Evolutionary conservation across 2,888 invertebrate genomes (phyloP).

Genomic region (Limnephilus lunatus): DNA sequence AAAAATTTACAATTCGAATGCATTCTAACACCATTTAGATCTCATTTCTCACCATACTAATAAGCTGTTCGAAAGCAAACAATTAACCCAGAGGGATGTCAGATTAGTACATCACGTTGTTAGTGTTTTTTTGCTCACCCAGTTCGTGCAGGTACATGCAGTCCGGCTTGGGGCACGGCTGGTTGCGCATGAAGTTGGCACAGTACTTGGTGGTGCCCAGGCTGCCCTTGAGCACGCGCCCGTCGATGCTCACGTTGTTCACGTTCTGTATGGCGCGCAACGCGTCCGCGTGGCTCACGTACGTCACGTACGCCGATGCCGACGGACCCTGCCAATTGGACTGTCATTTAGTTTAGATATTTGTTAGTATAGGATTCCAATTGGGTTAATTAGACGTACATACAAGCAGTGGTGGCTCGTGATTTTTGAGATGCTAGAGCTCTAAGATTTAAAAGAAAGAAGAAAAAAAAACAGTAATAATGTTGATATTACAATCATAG

Average conservation of each 20-base stretch:
- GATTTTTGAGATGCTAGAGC: too few relatives aligned
- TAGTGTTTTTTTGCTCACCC: slow-evolving; percentile 76
- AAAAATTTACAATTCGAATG: too few relatives aligned
- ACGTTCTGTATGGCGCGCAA: slow-evolving; percentile 97
- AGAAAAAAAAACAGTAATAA: too few relatives aligned
- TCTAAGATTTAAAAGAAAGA: too few relatives aligned
- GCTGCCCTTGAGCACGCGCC: slow-evolving; percentile 96
- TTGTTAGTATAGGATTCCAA: background rate
- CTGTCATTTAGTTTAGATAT: background rate
- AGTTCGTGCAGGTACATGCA: slow-evolving; percentile 99
- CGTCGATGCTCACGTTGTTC: slow-evolving; percentile 97
- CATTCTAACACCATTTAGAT: too few relatives aligned
- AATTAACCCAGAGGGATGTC: too few relatives aligned
- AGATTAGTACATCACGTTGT: too few relatives aligned
- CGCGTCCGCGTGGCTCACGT: slow-evolving; percentile 93
- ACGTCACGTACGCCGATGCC: slow-evolving; percentile 98
- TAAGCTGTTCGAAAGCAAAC: too few relatives aligned
- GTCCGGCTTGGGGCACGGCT: slow-evolving; percentile 97
- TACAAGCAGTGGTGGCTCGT: too few relatives aligned
- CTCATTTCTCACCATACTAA: too few relatives aligned
- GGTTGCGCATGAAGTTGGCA: slow-evolving; percentile 99
- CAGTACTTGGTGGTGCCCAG: slow-evolving; percentile 99
- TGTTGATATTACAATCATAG: too few relatives aligned
- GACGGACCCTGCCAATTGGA: slow-evolving; percentile 81
- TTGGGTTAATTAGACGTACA: background rate